These are phyloP conservation scores for Lamellibrachia satsuma DNA, from an alignment of 2,888 invertebrate genomes.

Conservation along the genomic window DNA sequence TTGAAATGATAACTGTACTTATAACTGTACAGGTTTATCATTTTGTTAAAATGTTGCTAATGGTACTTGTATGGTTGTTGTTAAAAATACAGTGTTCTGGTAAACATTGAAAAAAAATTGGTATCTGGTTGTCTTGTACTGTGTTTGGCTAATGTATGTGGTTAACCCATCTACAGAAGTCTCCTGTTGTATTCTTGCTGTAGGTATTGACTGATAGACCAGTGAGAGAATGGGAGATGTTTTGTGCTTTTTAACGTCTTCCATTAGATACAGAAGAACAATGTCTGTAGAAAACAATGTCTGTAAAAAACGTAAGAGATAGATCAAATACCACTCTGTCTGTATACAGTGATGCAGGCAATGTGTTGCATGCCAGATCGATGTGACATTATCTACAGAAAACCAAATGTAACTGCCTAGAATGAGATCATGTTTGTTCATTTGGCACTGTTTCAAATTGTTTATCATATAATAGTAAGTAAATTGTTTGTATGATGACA, in stretches of 20 bases:
- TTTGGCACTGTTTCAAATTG: neutral
- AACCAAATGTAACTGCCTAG: neutral
- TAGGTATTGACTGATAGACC: no score
- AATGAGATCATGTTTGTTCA: neutral
- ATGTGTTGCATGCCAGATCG: neutral
- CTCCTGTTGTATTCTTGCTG: no score
- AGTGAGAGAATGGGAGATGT: neutral
- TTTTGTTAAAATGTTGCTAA: neutral
- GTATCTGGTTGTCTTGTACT: neutral
- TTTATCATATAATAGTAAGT: neutral
- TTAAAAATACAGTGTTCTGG: neutral
- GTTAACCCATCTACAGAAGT: no score
- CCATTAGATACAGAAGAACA: neutral
- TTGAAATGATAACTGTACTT: no score
- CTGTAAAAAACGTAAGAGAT: neutral
- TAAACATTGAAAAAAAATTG: neutral
- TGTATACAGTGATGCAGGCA: neutral
- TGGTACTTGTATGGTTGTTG: neutral
- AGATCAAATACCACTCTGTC: neutral
- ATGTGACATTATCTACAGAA: neutral
- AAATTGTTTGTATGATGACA: neutral
- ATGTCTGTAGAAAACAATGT: neutral
- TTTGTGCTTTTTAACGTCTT: neutral
- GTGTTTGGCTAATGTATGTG: neutral
- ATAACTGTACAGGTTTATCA: neutral